Percentiles rank a stretch among this genome's conserved stretches.
Evolutionary conservation across 2,797 vertebrate species (phyloP).

Genomic region (Anas capensis): DNA sequence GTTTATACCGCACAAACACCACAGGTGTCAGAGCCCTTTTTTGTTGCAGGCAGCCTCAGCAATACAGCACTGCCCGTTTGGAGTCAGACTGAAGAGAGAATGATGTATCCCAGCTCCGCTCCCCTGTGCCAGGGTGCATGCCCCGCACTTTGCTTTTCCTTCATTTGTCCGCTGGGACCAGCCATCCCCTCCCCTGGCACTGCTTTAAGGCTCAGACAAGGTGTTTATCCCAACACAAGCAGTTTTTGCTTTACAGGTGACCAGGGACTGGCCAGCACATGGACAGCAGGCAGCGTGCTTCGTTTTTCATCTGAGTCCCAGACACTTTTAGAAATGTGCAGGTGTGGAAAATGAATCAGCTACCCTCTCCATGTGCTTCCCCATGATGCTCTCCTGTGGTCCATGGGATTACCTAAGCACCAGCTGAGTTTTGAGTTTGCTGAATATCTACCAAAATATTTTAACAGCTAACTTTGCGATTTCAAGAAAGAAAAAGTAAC

Average conservation of each 20-base stretch:
- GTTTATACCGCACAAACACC: neutral
- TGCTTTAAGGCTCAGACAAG: neutral
- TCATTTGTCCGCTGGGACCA: accelerated
- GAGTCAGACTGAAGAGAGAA: neutral
- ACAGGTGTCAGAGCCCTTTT: neutral
- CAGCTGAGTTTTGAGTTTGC: neutral
- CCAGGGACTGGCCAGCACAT: neutral
- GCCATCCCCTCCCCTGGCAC: neutral
- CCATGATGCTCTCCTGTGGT: neutral
- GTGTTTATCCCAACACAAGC: neutral
- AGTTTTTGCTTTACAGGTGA: neutral
- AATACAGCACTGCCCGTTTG: neutral
- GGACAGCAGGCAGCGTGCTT: neutral
- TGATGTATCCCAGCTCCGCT: accelerated
- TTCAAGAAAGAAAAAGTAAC: neutral
- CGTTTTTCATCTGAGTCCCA: neutral
- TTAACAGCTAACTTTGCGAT: neutral
- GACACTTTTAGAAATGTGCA: neutral
- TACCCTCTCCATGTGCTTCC: neutral
- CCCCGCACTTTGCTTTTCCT: neutral
- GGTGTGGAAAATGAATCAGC: neutral
- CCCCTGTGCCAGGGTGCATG: accelerated
- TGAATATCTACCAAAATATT: constrained; percentile 8
- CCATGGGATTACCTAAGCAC: neutral
- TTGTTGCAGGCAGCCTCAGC: neutral